Percentiles rank a stretch among this genome's conserved stretches.
phyloP scores from a whole-genome alignment of 2,113 vertebrate species.

The Peromyscus californicus region DNA sequence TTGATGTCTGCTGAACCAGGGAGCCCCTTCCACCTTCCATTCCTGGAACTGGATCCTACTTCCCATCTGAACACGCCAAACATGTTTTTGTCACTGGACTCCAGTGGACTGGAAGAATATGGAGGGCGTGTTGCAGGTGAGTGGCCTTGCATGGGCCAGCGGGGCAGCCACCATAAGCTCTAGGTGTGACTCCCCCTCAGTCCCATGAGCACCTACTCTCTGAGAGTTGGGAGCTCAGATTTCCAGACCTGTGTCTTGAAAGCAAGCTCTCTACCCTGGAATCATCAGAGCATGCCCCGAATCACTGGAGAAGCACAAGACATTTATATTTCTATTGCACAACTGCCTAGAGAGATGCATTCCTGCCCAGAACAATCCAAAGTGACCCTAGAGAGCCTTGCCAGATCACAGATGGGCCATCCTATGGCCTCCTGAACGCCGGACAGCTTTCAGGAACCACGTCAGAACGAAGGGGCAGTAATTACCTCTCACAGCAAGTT shows the following conservation, averaged over 20 bases:
- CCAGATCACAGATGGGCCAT: neutral
- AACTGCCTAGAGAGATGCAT: rapidly evolving
- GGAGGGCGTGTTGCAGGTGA: rapidly evolving
- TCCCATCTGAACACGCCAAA: neutral
- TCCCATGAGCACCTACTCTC: neutral
- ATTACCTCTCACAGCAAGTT: neutral
- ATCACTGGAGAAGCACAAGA: neutral
- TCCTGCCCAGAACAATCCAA: no score
- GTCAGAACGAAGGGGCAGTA: neutral
- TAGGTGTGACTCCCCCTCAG: neutral
- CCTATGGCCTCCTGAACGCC: neutral
- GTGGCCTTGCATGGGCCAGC: neutral
- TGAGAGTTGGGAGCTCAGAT: neutral
- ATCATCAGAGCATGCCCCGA: neutral
- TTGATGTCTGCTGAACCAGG: rapidly evolving
- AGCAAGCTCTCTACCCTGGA: neutral
- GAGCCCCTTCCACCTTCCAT: neutral
- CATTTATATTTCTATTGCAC: neutral
- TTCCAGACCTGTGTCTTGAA: neutral
- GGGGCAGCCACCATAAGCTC: neutral
- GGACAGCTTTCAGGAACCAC: neutral
- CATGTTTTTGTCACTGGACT: neutral
- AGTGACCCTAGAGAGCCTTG: neutral
- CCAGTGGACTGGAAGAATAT: neutral
- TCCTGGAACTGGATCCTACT: neutral